These are phyloP conservation scores for Sogatella furcifera DNA, from an alignment of 1,140 invertebrate genomes.

Conservation along the genomic window DNA sequence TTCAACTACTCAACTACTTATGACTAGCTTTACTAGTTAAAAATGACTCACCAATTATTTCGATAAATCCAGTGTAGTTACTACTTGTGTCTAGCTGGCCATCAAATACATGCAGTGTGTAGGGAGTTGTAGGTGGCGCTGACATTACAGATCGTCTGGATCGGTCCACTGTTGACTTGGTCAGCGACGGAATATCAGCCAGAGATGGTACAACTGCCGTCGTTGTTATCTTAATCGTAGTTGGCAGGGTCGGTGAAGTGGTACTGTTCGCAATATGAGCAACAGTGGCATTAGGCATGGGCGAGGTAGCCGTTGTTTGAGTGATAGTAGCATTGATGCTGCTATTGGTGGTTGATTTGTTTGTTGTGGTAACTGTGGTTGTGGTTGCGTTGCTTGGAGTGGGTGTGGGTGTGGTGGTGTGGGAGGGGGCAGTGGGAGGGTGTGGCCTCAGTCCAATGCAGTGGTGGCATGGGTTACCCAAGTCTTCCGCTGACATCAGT, in stretches of 20 bases:
- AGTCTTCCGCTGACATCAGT: constrained; percentile 31
- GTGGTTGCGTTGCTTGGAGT: background rate
- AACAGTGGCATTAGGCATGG: background rate
- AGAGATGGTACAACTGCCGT: background rate
- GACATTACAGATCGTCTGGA: constrained; percentile 2
- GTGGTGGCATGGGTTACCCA: constrained; percentile 31
- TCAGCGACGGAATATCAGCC: constrained; percentile 7
- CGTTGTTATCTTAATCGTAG: background rate
- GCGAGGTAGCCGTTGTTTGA: background rate
- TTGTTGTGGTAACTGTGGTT: background rate
- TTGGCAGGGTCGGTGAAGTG: background rate
- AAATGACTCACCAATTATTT: constrained; percentile 44
- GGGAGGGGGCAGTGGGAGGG: constrained; percentile 18
- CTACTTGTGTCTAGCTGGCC: constrained; percentile 58
- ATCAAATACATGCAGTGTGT: constrained; percentile 36
- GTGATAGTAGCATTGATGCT: background rate
- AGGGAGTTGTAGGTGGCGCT: background rate
- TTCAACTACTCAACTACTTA: too few relatives aligned
- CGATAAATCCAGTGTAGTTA: constrained; percentile 74
- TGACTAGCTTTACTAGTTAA: too few relatives aligned
- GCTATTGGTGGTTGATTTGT: background rate
- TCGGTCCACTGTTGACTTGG: background rate
- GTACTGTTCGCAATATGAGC: background rate
- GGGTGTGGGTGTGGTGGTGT: background rate
- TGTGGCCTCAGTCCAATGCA: constrained; percentile 40